Base-by-base conservation (phyloP, 1,140 invertebrate species). In the Bombus confusus region DNA sequence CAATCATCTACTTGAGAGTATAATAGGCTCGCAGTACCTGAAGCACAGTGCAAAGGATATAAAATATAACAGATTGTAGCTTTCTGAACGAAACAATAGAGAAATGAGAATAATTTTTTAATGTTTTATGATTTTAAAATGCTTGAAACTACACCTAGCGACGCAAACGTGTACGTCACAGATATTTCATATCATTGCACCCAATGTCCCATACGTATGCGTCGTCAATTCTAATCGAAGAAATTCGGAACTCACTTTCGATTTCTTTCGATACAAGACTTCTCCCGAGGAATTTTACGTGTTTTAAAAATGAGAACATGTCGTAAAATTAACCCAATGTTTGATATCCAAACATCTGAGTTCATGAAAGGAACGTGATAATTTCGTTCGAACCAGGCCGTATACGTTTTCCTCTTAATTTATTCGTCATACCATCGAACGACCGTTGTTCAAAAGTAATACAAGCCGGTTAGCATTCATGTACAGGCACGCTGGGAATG, bases 381-480 rank as follows among this genome's bases (percentile, higher is more conserved):
- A 66, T 66, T 66, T 34, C 8, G 31, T 66, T 34, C 5, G 31
- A 66, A 66, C 31, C 0, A 66, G 64, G 6, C 2, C 13, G 4
- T 31, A n/a, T n/a, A 6, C 59, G 59, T n/a, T n/a, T n/a, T 12
- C 34, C 22, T 34, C 18, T 39, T 47, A 71, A 47, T 73, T 81
- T 57, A 31, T 74, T 34, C 78, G 3, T 10, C 15, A 18, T 18
- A 22, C 18, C 34, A 25, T 64, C 10, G 6, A 12, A 13, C 22
- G n/a, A 83, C 39, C 73, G 43, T 66, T 52, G 22, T 10, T 31
- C 59, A 28, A 37, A 52, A 83, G 73, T 68, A 77, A 77, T 76
- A 47, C 31, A 43, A 84, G 34, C 43, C 83, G 25, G 62, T 77
- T 69, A 41, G 28, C 10, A 41, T 68, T 39, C 62, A 31, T 72